Conservation (phyloP, 2,888 invertebrate species). For the Machimus rusticus region DNA sequence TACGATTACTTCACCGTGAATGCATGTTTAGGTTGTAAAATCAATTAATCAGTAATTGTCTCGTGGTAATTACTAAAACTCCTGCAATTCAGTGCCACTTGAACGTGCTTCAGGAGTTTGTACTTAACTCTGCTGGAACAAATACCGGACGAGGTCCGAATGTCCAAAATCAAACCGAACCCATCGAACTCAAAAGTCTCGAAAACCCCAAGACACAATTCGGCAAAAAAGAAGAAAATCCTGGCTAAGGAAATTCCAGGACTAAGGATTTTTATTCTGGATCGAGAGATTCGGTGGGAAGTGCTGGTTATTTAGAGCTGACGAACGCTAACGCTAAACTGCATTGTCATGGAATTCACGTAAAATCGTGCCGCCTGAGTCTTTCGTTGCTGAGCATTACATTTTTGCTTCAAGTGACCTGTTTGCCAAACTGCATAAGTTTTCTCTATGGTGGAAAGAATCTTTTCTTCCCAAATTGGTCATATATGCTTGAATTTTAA, state of each 20-base stretch:
- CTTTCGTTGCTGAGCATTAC: not conserved
- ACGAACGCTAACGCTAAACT: slow-evolving; percentile 43
- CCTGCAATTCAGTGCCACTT: not conserved
- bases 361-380: not conserved
- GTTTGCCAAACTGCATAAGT: slow-evolving; percentile 16
- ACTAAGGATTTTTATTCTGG: not conserved
- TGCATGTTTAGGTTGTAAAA: slow-evolving; percentile 47
- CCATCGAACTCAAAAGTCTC: not conserved
- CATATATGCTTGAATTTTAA: not conserved
- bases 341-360: slow-evolving; percentile 41
- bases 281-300: not conserved
- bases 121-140: not conserved
- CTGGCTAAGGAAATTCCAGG: not conserved
- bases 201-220: not conserved
- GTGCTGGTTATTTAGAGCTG: slow-evolving; percentile 36
- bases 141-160: not conserved
- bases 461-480: not conserved
- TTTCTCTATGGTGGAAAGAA: not conserved
- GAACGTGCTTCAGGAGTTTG: slow-evolving; percentile 19
- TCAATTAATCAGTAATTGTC: slow-evolving; percentile 52
- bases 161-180: not conserved
- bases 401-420: not conserved
- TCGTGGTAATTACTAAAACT: slow-evolving; percentile 50
- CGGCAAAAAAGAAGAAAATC: not conserved
- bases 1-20: slow-evolving; percentile 8